phyloP scores from a whole-genome alignment of 2,797 vertebrate species.

The Chiroxiphia lanceolata region DNA sequence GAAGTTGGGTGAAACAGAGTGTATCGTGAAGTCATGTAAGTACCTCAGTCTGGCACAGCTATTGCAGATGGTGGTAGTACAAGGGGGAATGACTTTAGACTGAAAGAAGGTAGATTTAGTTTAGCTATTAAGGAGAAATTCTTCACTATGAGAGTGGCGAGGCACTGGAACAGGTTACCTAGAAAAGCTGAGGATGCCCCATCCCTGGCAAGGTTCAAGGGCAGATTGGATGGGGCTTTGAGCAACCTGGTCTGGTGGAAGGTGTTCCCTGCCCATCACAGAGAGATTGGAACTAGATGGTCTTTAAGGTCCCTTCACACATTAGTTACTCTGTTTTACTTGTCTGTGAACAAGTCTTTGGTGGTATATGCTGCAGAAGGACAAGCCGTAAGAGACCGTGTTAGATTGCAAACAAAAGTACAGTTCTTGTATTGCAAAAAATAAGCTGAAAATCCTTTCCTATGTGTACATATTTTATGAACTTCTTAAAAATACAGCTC shows the following conservation, averaged over 20 bases:
- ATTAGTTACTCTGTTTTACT: accelerated
- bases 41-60: not conserved
- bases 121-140: not conserved
- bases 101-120: not conserved
- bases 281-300: not conserved
- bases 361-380: not conserved
- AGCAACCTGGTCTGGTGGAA: not conserved
- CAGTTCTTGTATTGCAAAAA: not conserved
- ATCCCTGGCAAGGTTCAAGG: not conserved
- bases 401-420: not conserved
- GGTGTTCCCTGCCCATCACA: not conserved
- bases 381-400: accelerated
- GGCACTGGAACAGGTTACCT: not conserved
- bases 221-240: not conserved
- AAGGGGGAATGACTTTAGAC: not conserved
- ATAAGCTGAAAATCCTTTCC: not conserved
- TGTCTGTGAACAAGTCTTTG: not conserved
- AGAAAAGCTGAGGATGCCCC: not conserved
- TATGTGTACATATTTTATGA: not conserved
- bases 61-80: not conserved
- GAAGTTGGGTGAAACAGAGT: not conserved
- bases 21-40: accelerated
- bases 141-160: not conserved
- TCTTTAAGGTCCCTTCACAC: not conserved
- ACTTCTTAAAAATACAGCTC: not conserved